Base-by-base conservation (phyloP, 1,140 invertebrate species). In the Lycorma delicatula region DNA sequence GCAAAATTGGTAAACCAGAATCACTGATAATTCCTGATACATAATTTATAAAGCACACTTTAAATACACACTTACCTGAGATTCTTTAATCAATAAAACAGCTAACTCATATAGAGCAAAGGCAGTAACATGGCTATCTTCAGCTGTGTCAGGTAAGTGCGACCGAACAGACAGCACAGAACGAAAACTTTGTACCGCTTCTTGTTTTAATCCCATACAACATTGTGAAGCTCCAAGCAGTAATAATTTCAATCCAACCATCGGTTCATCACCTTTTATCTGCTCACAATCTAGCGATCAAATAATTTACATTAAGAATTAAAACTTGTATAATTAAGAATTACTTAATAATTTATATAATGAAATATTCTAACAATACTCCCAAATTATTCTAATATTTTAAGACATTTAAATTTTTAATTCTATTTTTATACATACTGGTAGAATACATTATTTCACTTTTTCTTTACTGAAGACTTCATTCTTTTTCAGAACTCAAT, bases 81-180 rank as follows among this genome's bases (percentile, higher is more conserved):
- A 63, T 49, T 72, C 66, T 63, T 72, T 75, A 13, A 75, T 70
- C 57, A 84, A 70, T 7, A 77, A 70, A 27, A 74, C 71, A 18
- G 80, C 82, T 34, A 85, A 68, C 66, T 86, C 84, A 67, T 82
- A 86, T 23, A 81, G 68, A 27, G 83, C 79, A 70, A 85, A 86
- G 12, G 83, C 82, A 54, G 82, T 77, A 55, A 86, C 71, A 64
- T 85, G 83, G 31, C 74, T 71, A 67, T 85, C 82, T 5, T 76
- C 69, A 1, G 73, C 71, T 26, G 68, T 70, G 38, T 59, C 65
- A 25, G 67, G 64, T 13, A 63, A 22, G 46, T 60, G 48, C 28
- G 66, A 55, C 50, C 79, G 70, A 38, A 66, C 60, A 41, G 72
- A 67, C 34, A 81, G 63, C 63, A 79, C 80, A 60, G 72, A 74